Evolutionary conservation across 1,140 invertebrate genomes (phyloP).

Genomic region (fruit fly (Drosophila melanogaster)): Release_6_plus_ISO1_MT NC_004354.4:9960501-9961000

Average conservation of each 20-base stretch:
- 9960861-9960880: not conserved
- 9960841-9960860: conserved; percentile 7
- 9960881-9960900: conserved; percentile 57
- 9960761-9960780: not conserved
- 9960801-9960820: not conserved
- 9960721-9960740: no score
- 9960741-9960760: no score
- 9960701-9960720: no score
- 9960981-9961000: conserved; percentile 83
- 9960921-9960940: conserved; percentile 54
- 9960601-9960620: no score
- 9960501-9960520: not conserved
- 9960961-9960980: conserved; percentile 83
- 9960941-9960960: conserved; percentile 71
- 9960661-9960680: no score
- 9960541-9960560: not conserved
- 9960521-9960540: not conserved
- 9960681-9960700: no score
- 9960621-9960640: no score
- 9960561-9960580: not conserved
- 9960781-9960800: conserved; percentile 2
- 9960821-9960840: not conserved
- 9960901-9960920: conserved; percentile 71
- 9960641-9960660: no score
- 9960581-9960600: no score